phyloP scores from a whole-genome alignment of 2,888 invertebrate species.

The Callosobruchus maculatus region DNA sequence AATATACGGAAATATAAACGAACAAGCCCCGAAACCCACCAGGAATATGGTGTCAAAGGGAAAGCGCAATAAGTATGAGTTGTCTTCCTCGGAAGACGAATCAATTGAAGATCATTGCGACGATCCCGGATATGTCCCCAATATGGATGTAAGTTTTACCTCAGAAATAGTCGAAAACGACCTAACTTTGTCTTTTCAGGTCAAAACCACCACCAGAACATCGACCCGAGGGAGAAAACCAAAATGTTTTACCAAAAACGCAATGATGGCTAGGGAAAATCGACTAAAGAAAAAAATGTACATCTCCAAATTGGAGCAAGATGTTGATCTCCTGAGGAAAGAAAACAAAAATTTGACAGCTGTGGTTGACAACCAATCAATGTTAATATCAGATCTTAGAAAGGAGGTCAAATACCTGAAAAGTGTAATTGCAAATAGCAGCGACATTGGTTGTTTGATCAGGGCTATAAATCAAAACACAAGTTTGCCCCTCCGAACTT shows the following conservation, averaged over 20 bases:
- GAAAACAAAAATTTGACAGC: slow-evolving; percentile 52
- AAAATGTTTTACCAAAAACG: slow-evolving; percentile 54
- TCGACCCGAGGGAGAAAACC: slow-evolving; percentile 37
- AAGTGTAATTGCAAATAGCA: slow-evolving; percentile 54
- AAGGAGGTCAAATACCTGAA: slow-evolving; percentile 56
- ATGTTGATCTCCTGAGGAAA: slow-evolving; percentile 46
- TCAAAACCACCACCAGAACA: slow-evolving; percentile 1
- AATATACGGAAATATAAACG: neutral
- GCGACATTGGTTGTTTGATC: slow-evolving; percentile 52
- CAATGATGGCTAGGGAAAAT: slow-evolving; percentile 61
- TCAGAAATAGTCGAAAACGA: neutral
- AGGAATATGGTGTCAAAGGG: neutral
- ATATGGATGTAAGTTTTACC: neutral
- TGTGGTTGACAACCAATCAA: slow-evolving; percentile 51
- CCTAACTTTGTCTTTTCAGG: neutral
- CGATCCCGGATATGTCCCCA: neutral
- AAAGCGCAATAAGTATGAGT: neutral
- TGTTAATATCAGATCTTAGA: slow-evolving; percentile 50
- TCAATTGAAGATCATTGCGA: neutral
- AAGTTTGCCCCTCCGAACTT: slow-evolving; percentile 44
- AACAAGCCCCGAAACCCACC: neutral
- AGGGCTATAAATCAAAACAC: slow-evolving; percentile 47
- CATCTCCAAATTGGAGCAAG: slow-evolving; percentile 54
- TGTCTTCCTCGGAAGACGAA: neutral
- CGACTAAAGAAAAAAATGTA: slow-evolving; percentile 60